Evolutionary conservation across 2,888 invertebrate species (phyloP), one percentile per base, ranked within the genome.

Genomic region (Pristionchus japonicus): DNA sequence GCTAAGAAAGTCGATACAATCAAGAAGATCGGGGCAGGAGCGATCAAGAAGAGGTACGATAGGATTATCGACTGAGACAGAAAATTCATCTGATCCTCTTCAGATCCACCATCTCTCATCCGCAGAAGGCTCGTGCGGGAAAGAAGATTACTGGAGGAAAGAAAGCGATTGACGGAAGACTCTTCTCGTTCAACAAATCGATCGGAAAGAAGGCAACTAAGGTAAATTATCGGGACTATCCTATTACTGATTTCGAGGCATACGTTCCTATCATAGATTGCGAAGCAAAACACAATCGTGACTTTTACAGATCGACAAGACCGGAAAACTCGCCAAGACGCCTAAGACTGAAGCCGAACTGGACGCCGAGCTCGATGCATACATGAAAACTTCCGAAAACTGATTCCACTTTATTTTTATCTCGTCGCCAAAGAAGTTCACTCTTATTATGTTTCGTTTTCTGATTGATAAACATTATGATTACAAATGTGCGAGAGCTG

Each of bases 41-140:
- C 34, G 1, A 74, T 70, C n/a, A 47, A 87, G 52, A 87, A 52
- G 52, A 31, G 87, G 77, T 87, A 57, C 31, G 15, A 40, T 31
- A 64, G n/a, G n/a, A n/a, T n/a, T n/a, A n/a, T n/a, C n/a, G n/a
- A 6, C 7, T n/a, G 0, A 6, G 43, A 77, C 9, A 43, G 3
- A n/a, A 13, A 13, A 77, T 20, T n/a, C 13, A 7, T 1, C 3
- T 31, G 64, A 37, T 7, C 31, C 20, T 1, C 31, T 64, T 64
- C 64, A 64, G 64, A 43, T 23, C 37, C 4, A 17, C 11, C 43
- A 3, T 20, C 40, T 6, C 37, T 31, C 43, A 6, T 23, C 77
- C 43, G 7, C 23, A 31, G 37, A 43, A 37, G 17, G 40, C 40
- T 23, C 77, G n/a, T 13, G 23, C 23, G 20, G 43, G 43, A 43